phyloP scores from a whole-genome alignment of 2,888 invertebrate genomes.

The Petrophora chlorosata region DNA sequence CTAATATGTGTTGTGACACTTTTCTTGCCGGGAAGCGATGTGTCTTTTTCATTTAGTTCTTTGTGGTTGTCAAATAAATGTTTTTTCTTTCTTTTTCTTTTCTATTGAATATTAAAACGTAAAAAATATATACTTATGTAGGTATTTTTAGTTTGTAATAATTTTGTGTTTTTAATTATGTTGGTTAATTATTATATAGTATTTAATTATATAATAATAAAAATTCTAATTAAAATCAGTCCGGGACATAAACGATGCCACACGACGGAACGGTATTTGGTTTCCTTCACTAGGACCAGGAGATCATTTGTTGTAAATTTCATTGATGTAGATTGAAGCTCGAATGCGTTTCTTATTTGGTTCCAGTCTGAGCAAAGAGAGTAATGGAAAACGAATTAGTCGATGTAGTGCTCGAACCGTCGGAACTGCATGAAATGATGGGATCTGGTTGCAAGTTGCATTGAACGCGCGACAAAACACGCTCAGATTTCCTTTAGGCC shows the following conservation, averaged over 20 bases:
- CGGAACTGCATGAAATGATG: conserved; percentile 1
- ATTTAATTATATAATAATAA: not conserved
- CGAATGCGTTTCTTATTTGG: conserved; percentile 2
- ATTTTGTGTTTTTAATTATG: too few species aligned
- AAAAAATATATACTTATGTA: too few species aligned
- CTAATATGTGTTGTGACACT: too few species aligned
- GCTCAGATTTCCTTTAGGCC: conserved; percentile 38
- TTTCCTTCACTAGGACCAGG: not conserved
- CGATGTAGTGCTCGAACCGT: not conserved
- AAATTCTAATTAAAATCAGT: not conserved
- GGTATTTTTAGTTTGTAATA: too few species aligned
- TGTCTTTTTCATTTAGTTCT: too few species aligned
- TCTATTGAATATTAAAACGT: too few species aligned
- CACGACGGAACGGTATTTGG: conserved; percentile 17
- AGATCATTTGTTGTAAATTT: not conserved
- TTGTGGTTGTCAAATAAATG: too few species aligned
- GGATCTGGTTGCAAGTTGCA: conserved; percentile 18
- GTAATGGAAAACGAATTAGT: conserved; percentile 10
- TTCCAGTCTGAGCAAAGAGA: not conserved
- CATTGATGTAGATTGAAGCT: not conserved
- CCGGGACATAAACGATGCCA: not conserved
- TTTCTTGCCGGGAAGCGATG: too few species aligned
- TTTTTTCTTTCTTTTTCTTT: too few species aligned
- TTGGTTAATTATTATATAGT: too few species aligned
- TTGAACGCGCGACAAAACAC: conserved; percentile 38